Evolutionary conservation across 2,113 vertebrate genomes (phyloP), one percentile per base, ranked within the genome.

Genomic region (Mustelus asterias): DNA sequence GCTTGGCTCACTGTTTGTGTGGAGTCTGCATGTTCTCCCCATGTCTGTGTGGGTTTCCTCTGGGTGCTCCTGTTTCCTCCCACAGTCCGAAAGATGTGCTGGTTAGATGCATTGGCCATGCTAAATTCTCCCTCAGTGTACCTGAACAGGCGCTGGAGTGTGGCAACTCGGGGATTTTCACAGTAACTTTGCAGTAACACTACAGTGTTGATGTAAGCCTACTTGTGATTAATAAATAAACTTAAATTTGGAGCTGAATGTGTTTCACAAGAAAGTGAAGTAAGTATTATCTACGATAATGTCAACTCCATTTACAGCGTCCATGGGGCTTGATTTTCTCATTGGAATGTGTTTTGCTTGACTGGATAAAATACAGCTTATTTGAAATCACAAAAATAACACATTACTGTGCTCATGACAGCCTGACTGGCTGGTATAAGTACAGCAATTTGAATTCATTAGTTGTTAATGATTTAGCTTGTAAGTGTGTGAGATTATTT

Each of bases 401-500:
- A 94, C 41, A 69, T 37, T 67, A 69, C n/a, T 94, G 33, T 24
- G n/a, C 63, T 94, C 33, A 65, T 67, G 92, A 41, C 63, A 41
- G 92, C 37, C 29, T 94, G 92, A 41, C 90, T 67, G 63, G 13
- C 63, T 67, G 63, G 29, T 63, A 65, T 37, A 65, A 93, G 90
- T 63, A 37, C 92, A 67, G 63, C 92, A 22, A 94, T 94, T 94
- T 69, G 60, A 94, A 94, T 94, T 94, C n/a, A 67, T 94, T 94
- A 94, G 67, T 44, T 67, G 92, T 94, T 94, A 94, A 94, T 94
- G 92, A 94, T 94, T 94, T 94, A 94, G 63, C 92, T 41, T 69
- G 92, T 16, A 69, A 94, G 60, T 94, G 92, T 63, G 60, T 67
- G 4, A 94, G 60, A 69, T 69, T 94, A 67, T 94, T 22, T 89